These are phyloP conservation scores for Maconellicoccus hirsutus DNA, from an alignment of 1,140 invertebrate genomes.

Conservation along the genomic window DNA sequence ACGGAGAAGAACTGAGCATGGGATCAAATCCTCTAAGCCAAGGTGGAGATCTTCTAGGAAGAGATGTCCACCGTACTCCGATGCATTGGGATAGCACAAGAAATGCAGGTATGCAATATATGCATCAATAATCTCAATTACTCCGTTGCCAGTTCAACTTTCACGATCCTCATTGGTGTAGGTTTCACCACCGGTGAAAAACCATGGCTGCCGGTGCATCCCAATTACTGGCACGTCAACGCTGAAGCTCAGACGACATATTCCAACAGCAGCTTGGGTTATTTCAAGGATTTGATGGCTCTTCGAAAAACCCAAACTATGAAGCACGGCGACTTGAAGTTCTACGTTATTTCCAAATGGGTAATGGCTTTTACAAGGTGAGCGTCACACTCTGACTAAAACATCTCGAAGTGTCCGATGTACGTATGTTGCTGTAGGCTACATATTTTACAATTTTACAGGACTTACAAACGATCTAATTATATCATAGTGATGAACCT, in stretches of 20 bases:
- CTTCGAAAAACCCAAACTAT: slow-evolving; percentile 23
- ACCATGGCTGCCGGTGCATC: slow-evolving; percentile 39
- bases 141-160: not conserved
- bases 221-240: slow-evolving; percentile 41
- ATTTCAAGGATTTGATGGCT: slow-evolving; percentile 23
- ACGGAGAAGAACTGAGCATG: slow-evolving; percentile 71
- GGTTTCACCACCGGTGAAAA: not conserved
- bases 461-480: not conserved
- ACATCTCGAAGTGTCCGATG: no score
- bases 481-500: slow-evolving; percentile 23
- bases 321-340: slow-evolving; percentile 24
- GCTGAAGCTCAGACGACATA: slow-evolving; percentile 32
- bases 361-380: slow-evolving; percentile 23
- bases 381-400: no score
- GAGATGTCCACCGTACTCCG: slow-evolving; percentile 57
- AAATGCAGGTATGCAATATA: not conserved
- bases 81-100: slow-evolving; percentile 54
- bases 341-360: slow-evolving; percentile 7
- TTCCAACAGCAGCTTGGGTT: slow-evolving; percentile 14
- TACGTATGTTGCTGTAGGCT: no score
- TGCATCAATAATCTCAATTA: not conserved
- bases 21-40: slow-evolving; percentile 43
- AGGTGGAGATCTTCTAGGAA: slow-evolving; percentile 35
- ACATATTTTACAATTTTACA: not conserved
- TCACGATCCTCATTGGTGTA: not conserved